Evolutionary conservation across 2,113 vertebrate species (phyloP), one percentile per base, ranked within the genome.

Genomic region (Scomber colias): DNA sequence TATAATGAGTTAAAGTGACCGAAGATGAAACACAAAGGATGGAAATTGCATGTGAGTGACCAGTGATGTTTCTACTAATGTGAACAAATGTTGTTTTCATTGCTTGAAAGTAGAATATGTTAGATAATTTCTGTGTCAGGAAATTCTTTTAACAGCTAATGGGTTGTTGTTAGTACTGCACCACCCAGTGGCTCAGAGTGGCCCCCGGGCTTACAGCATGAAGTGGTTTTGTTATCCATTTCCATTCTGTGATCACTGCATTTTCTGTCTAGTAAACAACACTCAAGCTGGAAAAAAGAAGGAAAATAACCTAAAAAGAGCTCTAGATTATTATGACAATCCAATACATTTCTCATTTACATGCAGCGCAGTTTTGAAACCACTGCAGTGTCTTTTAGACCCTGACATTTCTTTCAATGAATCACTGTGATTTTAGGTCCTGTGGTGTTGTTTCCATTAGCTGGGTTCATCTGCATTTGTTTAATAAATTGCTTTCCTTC

Each of bases 161-260:
- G 77, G 56, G 46, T 57, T 66, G 59, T 75, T 88, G 64, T 77
- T 71, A 78, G 73, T 69, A 54, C 46, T 83, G 63, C 81, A 87
- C 82, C 86, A 78, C 82, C 82, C 81, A 79, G 85, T 85, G 87
- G 76, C 74, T 78, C 74, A 71, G 62, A 80, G 69, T 48, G 60
- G 81, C 87, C 76, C 76, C 66, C 50, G 11, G 76, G 73, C 79
- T 61, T 84, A 59, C 49, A 71, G 64, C 79, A 66, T 79, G 85
- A 48, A 71, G 45, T 30, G 15, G 73, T 44, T 64, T 71, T 16
- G 27, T 82, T 78, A 78, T 61, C 79, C 72, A 35, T 61, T 61
- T 74, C 50, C 60, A 35, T 54, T 80, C 54, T 77, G 67, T 79
- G 79, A 74, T 76, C 64, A 61, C 24, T 21, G 45, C 44, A 27